A percentile compares a stretch with the other conserved stretches of the same genome.
Evolutionary conservation across 2,797 vertebrate species (phyloP).

Genomic region (Schizothorax lantsangensis): DNA sequence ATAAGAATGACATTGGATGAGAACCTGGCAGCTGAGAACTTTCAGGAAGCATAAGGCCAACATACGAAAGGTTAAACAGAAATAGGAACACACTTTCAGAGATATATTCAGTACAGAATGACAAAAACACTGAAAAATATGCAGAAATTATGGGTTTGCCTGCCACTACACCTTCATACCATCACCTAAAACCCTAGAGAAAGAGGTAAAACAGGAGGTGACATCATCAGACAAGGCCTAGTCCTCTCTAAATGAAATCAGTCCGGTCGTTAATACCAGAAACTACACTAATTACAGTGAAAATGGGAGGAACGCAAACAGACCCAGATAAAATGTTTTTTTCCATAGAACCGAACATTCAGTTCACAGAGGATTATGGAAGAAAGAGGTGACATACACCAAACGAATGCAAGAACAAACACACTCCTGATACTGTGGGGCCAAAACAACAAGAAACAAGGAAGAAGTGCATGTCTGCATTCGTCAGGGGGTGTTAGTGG

Average conservation of each 20-base stretch:
- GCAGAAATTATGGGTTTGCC: neutral
- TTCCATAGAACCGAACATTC: slow-evolving; percentile 55
- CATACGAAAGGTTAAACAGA: neutral
- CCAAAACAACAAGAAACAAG: slow-evolving; percentile 38
- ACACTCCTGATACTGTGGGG: slow-evolving; percentile 65
- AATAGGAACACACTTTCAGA: neutral
- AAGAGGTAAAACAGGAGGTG: slow-evolving; percentile 30
- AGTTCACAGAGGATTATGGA: slow-evolving; percentile 53
- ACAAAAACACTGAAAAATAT: neutral
- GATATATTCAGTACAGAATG: slow-evolving; percentile 14
- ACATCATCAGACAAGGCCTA: slow-evolving; percentile 24
- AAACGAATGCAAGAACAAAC: slow-evolving; percentile 59
- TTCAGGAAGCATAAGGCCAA: slow-evolving; percentile 1
- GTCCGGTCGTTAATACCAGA: neutral
- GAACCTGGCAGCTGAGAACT: slow-evolving; percentile 28
- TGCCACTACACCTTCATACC: neutral
- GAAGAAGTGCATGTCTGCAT: slow-evolving; percentile 50
- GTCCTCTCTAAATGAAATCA: neutral
- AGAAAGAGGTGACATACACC: slow-evolving; percentile 60
- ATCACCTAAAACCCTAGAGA: neutral
- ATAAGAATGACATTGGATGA: slow-evolving; percentile 35
- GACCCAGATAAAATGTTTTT: slow-evolving; percentile 38
- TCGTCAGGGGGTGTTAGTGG: slow-evolving; percentile 63
- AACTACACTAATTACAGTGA: slow-evolving; percentile 48
- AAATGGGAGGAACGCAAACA: slow-evolving; percentile 63